Percentiles rank a stretch among this genome's conserved stretches.
phyloP scores from a whole-genome alignment of 2,797 vertebrate genomes.

The Gymnoscopelus microlampas region DNA sequence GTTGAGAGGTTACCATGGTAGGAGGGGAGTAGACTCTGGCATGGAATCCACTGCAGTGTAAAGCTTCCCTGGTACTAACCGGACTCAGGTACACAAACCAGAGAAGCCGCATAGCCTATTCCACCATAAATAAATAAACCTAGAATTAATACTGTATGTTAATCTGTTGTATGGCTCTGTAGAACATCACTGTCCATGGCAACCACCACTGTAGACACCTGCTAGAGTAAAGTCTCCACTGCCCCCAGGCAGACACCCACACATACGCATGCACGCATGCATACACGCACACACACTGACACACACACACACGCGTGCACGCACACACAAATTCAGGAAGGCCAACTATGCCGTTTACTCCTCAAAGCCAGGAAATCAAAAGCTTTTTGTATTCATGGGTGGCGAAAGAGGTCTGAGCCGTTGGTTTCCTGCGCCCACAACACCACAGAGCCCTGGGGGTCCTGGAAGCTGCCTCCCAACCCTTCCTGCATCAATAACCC shows the following conservation, averaged over 20 bases:
- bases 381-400: conserved; percentile 63
- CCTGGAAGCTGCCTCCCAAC: conserved; percentile 59
- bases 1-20: conserved; percentile 53
- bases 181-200: conserved; percentile 3
- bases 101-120: neutral
- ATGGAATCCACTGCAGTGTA: conserved; percentile 31
- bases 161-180: neutral
- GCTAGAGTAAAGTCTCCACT: conserved; percentile 37
- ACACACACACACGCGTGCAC: neutral
- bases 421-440: conserved; percentile 61
- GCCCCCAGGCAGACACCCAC: conserved; percentile 43
- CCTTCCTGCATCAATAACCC: conserved; percentile 70
- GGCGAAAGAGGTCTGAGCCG: conserved; percentile 44
- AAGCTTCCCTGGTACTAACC: conserved; percentile 22
- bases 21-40: conserved; percentile 57
- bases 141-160: neutral
- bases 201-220: conserved; percentile 22
- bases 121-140: neutral
- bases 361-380: conserved; percentile 68
- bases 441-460: conserved; percentile 35
- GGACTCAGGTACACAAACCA: neutral
- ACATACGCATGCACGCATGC: neutral
- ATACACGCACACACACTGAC: conserved; percentile 6
- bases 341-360: conserved; percentile 47
- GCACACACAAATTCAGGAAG: conserved; percentile 26